phyloP scores from a whole-genome alignment of 1,140 invertebrate species.

The Antheraea mylitta region DNA sequence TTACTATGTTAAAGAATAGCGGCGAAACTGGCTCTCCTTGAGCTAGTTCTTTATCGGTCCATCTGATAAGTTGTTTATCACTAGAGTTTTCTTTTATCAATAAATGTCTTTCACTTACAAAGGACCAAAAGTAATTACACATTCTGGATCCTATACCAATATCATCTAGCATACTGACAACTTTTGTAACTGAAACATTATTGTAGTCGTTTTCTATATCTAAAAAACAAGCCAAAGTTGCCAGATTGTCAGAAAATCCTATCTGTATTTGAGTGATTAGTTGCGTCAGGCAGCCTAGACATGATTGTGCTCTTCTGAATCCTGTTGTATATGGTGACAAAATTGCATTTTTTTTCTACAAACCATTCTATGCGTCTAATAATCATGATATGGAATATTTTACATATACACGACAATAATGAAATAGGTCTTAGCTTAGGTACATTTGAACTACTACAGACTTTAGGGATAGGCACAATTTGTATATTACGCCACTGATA shows the following conservation, averaged over 20 bases:
- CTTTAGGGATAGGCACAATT: slow-evolving; percentile 50
- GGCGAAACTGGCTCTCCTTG: too few species aligned
- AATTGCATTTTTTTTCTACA: slow-evolving; percentile 9
- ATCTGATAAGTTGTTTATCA: not conserved
- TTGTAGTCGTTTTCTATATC: slow-evolving; percentile 14
- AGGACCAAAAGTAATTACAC: slow-evolving; percentile 22
- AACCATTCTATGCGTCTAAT: slow-evolving; percentile 26
- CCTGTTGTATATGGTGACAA: slow-evolving; percentile 5
- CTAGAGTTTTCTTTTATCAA: not conserved
- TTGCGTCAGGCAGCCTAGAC: not conserved
- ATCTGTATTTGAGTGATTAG: slow-evolving; percentile 14
- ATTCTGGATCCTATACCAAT: slow-evolving; percentile 7
- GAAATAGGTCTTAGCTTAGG: slow-evolving; percentile 35
- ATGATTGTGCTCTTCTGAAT: too few species aligned
- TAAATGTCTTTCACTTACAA: too few species aligned
- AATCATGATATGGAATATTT: slow-evolving; percentile 22
- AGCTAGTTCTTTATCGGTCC: too few species aligned
- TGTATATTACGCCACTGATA: slow-evolving; percentile 45
- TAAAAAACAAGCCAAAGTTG: slow-evolving; percentile 14
- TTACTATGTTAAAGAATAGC: too few species aligned
- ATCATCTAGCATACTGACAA: slow-evolving; percentile 17
- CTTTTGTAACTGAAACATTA: slow-evolving; percentile 3
- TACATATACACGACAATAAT: slow-evolving; percentile 32
- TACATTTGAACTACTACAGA: slow-evolving; percentile 23
- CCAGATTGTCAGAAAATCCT: slow-evolving; percentile 4